phyloP scores from a whole-genome alignment of 1,140 invertebrate genomes.

The Papilio glaucus region DNA sequence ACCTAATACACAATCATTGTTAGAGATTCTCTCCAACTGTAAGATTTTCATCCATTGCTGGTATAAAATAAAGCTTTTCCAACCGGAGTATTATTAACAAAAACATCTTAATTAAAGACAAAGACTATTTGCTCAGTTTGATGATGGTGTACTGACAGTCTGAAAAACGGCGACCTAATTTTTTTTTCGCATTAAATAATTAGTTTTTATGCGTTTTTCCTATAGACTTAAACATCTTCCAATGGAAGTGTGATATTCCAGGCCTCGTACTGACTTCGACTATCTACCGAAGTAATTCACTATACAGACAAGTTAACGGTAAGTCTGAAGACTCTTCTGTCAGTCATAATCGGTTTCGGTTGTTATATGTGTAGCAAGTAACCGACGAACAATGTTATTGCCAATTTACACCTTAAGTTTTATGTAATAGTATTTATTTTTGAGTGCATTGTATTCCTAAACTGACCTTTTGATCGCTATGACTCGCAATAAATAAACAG shows the following conservation, averaged over 20 bases:
- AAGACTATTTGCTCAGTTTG: no score
- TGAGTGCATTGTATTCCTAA: constrained; percentile 39
- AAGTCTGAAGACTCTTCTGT: constrained; percentile 69
- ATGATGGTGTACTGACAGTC: no score
- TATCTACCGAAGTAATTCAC: constrained; percentile 75
- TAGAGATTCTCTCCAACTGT: no score
- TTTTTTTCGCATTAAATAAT: no score
- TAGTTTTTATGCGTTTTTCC: background rate
- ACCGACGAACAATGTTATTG: background rate
- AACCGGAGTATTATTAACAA: no score
- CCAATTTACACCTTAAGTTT: constrained; percentile 36
- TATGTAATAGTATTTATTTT: constrained; percentile 50
- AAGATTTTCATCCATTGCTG: no score
- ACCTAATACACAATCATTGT: no score
- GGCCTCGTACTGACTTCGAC: constrained; percentile 41
- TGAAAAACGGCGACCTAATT: no score
- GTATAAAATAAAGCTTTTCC: no score
- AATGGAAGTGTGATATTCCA: background rate
- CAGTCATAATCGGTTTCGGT: constrained; percentile 53
- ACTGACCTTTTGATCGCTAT: constrained; percentile 49
- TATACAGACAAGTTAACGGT: constrained; percentile 74
- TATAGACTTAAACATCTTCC: background rate
- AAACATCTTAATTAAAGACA: no score
- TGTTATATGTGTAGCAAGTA: constrained; percentile 10
- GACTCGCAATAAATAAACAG: constrained; percentile 76